Evolutionary conservation across 2,113 vertebrate genomes (phyloP).

Genomic region (Paracanthobrama guichenoti): DNA sequence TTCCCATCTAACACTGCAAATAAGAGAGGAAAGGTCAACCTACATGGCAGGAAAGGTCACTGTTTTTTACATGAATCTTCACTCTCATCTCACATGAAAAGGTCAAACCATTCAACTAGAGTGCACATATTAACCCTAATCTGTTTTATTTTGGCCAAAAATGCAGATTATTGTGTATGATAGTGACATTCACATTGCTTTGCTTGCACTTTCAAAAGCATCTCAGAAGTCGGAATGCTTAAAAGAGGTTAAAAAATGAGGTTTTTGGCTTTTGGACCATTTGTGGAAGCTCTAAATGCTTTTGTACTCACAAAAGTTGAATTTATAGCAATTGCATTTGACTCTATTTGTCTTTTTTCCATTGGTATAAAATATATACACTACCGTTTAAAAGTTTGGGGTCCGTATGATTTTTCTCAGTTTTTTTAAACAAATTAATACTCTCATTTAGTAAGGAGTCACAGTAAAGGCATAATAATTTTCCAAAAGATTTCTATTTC

Average conservation of each 20-base stretch:
- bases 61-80: slow-evolving; percentile 61
- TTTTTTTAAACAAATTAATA: too few species aligned
- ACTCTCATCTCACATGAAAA: slow-evolving; percentile 55
- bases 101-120: slow-evolving; percentile 52
- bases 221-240: not conserved
- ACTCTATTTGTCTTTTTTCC: not conserved
- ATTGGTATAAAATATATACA: not conserved
- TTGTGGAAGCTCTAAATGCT: not conserved
- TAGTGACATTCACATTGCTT: slow-evolving; percentile 3
- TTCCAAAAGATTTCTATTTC: not conserved
- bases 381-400: not conserved
- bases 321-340: not conserved
- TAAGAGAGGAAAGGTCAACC: slow-evolving; percentile 68
- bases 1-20: slow-evolving; percentile 60
- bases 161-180: not conserved
- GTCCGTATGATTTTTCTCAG: not conserved
- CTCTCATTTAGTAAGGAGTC: too few species aligned
- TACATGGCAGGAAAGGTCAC: slow-evolving; percentile 62
- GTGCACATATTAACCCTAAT: slow-evolving; percentile 11
- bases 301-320: not conserved
- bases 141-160: slow-evolving; percentile 8
- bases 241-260: not conserved
- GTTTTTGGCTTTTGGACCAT: not conserved
- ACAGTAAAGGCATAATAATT: not conserved
- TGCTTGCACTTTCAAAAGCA: not conserved